These are phyloP conservation scores for Arremon brunneinucha DNA, from an alignment of 2,797 vertebrate genomes.

Conservation along the genomic window DNA sequence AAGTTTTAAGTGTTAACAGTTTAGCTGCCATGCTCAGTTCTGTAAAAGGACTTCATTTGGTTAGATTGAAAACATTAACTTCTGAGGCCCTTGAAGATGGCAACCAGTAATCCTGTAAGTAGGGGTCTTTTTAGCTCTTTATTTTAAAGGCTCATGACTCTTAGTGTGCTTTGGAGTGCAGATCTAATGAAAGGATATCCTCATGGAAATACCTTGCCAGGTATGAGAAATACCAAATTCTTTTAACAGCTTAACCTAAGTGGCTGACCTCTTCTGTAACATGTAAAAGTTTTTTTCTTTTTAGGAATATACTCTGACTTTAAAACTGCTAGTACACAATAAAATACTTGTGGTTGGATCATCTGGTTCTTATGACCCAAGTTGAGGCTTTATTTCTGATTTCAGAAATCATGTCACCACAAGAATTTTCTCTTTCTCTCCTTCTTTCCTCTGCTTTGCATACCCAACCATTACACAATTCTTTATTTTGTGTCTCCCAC, in stretches of 20 bases:
- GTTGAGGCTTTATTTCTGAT: slow-evolving; percentile 8
- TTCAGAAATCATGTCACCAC: not conserved
- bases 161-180: slow-evolving; percentile 27
- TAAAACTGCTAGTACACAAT: not conserved
- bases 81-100: slow-evolving; percentile 56
- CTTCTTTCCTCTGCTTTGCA: slow-evolving; percentile 55
- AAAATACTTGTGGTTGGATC: not conserved
- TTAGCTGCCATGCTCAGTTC: slow-evolving; percentile 32
- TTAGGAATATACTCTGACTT: not conserved
- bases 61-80: slow-evolving; percentile 51
- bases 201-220: slow-evolving; percentile 4
- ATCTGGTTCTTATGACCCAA: slow-evolving; percentile 15
- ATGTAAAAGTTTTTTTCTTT: not conserved
- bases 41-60: slow-evolving; percentile 40
- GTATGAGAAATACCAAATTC: slow-evolving; percentile 30
- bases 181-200: not conserved
- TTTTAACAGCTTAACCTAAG: not conserved
- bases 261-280: not conserved
- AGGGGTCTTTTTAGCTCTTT: slow-evolving; percentile 57
- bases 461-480: not conserved
- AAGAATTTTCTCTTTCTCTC: slow-evolving; percentile 56
- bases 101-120: slow-evolving; percentile 56
- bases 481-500: not conserved
- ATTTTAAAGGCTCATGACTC: not conserved
- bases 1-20: slow-evolving; percentile 14